Base-by-base conservation (phyloP, 1,140 invertebrate species). In the Scaptomyza pallida region DNA sequence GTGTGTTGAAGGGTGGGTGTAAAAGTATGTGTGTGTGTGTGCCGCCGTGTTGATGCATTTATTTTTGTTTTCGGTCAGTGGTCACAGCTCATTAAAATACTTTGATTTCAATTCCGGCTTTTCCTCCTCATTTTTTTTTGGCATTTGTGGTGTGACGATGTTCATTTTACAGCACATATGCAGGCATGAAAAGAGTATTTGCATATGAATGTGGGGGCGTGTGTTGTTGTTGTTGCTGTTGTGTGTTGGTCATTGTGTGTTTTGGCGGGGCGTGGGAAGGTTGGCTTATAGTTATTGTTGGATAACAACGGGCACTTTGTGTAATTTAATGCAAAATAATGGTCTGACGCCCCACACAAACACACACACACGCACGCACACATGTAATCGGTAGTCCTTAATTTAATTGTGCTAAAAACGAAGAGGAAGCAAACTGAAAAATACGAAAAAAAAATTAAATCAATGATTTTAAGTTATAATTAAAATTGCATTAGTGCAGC, bases 291-390 rank as follows among this genome's bases (percentile, higher is more conserved):
- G 12, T 37, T 37, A 37, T 37, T 37, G 33, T 4, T 37, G 12
- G 12, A 8, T 37, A 37, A 37, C 33, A n/a, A 37, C 33, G 12
- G 33, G 33, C 33, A 37, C 12, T 37, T 37, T 37, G 33, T 37
- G 33, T 37, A n/a, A 37, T 37, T 37, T 37, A 37, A 37, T 37
- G 33, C 12, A 37, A 37, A 37, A 37, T 37, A 37, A 37, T 37
- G 12, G 12, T 37, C 33, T 12, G 33, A 12, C 10, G 33, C 9
- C 33, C 5, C 26, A 0, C 26, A 30, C 26, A 30, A 6, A 30
- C 26, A 30, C 26, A 9, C 26, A 9, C 6, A 30, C 26, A 30
- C 26, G 9, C 26, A 30, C 26, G 9, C 26, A 37, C 33, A 37
- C 33, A 35, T 2, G 12, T 26, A n/a, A 37, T 30, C 33, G 33